Conservation (phyloP, 2,113 vertebrate species). For the Pterocles gutturalis region DNA sequence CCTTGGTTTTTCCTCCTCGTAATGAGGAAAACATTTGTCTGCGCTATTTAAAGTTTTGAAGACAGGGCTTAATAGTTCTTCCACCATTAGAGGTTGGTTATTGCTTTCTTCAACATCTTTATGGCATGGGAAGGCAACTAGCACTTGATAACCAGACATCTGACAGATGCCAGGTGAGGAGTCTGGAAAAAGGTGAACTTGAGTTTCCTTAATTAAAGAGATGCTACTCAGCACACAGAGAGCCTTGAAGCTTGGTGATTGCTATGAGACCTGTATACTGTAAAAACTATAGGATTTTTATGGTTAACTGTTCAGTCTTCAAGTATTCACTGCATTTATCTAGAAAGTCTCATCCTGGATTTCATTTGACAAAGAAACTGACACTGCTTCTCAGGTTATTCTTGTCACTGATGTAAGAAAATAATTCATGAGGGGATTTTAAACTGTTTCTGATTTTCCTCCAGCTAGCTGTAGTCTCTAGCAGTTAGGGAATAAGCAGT, state of each 20-base stretch:
- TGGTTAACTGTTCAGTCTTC: neutral
- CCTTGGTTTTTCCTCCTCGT: neutral
- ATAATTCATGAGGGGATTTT: neutral
- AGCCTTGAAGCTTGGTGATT: neutral
- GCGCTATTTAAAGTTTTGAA: neutral
- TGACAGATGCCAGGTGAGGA: neutral
- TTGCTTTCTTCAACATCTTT: neutral
- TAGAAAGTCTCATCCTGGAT: neutral
- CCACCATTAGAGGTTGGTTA: rapidly evolving
- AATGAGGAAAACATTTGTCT: neutral
- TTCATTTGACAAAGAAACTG: constrained; percentile 11
- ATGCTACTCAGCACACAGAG: neutral
- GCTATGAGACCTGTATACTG: neutral
- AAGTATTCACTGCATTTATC: neutral
- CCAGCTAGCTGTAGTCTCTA: neutral
- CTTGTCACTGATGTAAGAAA: constrained; percentile 13
- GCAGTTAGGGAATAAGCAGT: neutral
- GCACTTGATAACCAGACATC: neutral
- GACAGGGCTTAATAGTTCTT: neutral
- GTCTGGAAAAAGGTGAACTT: neutral
- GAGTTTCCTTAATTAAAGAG: neutral
- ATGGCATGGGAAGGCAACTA: neutral
- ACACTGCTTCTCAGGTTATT: neutral
- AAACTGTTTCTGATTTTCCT: neutral
- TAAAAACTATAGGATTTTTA: neutral